Evolutionary conservation across 1,140 invertebrate genomes (phyloP), one percentile per base, ranked within the genome.

Genomic region (Cardiocondyla obscurior): DNA sequence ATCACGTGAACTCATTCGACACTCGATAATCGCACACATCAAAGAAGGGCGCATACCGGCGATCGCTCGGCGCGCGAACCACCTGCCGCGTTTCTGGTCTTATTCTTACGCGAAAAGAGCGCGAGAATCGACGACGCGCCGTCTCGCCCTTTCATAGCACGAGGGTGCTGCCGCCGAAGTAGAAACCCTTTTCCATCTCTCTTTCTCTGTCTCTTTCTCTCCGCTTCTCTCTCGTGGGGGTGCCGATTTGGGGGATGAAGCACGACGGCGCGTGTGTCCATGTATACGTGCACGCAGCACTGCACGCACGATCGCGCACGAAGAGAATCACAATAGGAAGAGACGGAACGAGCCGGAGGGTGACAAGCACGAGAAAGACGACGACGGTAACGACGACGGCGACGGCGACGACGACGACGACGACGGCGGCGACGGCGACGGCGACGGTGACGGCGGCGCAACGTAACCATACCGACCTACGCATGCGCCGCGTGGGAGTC

Each of bases 181-280:
- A 67, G 44, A 77, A 42, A 12, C 30, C 14, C n/a, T 42, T 25
- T 33, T 10, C 14, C 22, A 12, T 19, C 5, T 73, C 53, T 36
- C 25, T 53, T 10, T 42, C 65, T 44, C n/a, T 42, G 14, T 19
- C 39, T 73, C 55, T 51, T 28, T 55, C 14, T 14, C 57, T 10
- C 39, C 39, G n/a, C 16, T 5, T 8, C 42, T 76, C 69, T 53
- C 49, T 60, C 36, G n/a, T n/a, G 58, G 73, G 86, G 83, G 85
- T 88, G 57, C 69, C 65, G 77, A 77, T 93, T 93, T 93, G 90
- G 91, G 91, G 91, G 88, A 92, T 91, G 91, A 93, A 93, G 89
- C 90, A 90, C 90, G 87, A 88, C 89, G 86, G 88, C 19, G 84
- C 88, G 25, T 46, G 53, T 51, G 42, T 10, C 19, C 51, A 46